These are phyloP conservation scores for Aphidoletes aphidimyza DNA, from an alignment of 2,888 invertebrate genomes.

Conservation along the genomic window DNA sequence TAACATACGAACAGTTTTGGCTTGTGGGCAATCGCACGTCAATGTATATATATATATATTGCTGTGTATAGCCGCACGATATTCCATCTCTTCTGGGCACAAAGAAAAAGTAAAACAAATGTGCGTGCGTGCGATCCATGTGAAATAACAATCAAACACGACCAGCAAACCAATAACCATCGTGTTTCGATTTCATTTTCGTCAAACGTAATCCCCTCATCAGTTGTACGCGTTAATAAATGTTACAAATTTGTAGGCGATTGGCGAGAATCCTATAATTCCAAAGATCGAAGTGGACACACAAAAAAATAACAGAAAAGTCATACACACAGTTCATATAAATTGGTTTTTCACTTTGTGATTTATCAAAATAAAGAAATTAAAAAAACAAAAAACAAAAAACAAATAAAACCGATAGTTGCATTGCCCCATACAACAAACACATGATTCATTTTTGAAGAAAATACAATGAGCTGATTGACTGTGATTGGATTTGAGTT, in stretches of 20 bases:
- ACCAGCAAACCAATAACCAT: not conserved
- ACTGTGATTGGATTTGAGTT: too few species aligned
- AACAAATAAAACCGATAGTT: too few species aligned
- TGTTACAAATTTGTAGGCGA: not conserved
- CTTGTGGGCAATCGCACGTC: not conserved
- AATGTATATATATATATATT: not conserved
- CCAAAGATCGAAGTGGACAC: too few species aligned
- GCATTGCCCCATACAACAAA: too few species aligned
- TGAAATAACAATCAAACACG: constrained; percentile 7
- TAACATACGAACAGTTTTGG: not conserved
- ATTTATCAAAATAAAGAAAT: too few species aligned
- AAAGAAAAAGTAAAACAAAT: not conserved
- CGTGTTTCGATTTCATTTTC: constrained; percentile 43
- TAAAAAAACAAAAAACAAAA: too few species aligned
- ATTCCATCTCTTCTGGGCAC: not conserved
- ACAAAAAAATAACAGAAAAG: too few species aligned
- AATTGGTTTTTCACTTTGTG: too few species aligned
- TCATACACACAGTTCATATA: too few species aligned
- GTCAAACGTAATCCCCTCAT: constrained; percentile 18
- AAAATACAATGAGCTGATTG: too few species aligned
- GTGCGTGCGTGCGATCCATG: not conserved
- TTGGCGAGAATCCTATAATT: not conserved
- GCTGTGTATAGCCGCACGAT: too few species aligned
- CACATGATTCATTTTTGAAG: too few species aligned
- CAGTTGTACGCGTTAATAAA: constrained; percentile 9